Conservation (phyloP, 2,797 vertebrate species). For the Pangasius djambal region DNA sequence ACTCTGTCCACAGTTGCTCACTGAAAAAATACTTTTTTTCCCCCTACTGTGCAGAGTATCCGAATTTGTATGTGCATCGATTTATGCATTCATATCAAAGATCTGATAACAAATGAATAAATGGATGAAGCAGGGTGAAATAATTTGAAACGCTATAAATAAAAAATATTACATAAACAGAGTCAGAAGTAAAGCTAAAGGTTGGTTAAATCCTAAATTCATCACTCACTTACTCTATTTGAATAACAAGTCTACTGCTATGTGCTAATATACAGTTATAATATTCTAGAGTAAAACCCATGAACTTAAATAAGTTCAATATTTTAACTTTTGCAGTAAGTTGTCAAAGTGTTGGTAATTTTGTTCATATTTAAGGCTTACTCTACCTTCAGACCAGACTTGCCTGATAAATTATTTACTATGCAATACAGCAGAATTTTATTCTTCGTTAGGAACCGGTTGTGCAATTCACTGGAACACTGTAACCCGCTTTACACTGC, state of each 20-base stretch:
- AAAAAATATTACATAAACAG: too few species aligned
- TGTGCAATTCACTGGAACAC: neutral
- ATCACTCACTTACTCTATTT: neutral
- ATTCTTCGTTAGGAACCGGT: neutral
- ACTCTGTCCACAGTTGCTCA: constrained; percentile 55
- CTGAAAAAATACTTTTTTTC: constrained; percentile 14
- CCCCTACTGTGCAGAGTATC: neutral
- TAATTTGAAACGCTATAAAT: neutral
- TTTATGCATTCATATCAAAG: neutral
- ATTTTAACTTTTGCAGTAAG: neutral
- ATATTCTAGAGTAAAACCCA: neutral
- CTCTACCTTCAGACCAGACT: neutral
- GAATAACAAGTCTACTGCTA: neutral
- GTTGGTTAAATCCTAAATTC: neutral
- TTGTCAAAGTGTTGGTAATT: neutral
- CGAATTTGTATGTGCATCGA: too few species aligned
- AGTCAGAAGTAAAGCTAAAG: neutral
- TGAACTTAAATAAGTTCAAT: neutral
- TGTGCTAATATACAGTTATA: neutral
- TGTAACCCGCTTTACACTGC: neutral
- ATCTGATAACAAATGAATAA: neutral
- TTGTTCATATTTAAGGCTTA: neutral
- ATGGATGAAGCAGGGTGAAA: neutral
- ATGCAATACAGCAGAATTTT: neutral
- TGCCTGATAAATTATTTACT: neutral